Evolutionary conservation across 2,797 vertebrate species (phyloP), one percentile per base, ranked within the genome.

Genomic region (Chrysocyon brachyurus): DNA sequence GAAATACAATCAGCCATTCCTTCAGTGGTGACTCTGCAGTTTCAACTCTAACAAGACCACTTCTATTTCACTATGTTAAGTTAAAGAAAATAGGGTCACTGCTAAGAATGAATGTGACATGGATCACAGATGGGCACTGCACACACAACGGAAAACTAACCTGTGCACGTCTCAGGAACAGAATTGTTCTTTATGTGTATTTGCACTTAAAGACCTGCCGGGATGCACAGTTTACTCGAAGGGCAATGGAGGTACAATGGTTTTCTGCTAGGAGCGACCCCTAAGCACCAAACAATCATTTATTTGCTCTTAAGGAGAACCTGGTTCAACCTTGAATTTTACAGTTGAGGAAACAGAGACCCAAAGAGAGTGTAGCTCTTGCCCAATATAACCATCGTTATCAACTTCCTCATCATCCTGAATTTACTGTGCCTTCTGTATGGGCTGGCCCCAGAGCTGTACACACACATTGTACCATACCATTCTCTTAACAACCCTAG

Each of bases 31-130:
- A 91, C 59, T 61, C 3, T 75, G 78, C 52, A 92, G 46, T 31
- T 90, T 81, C 33, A 57, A 12, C 31, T 31, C 26, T 59, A 52
- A 88, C 36, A 49, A 90, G 46, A 59, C 79, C 17, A 73, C 5
- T 68, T 91, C 64, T 73, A 90, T 90, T 83, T 94, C 46, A 78
- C 81, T 28, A 26, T 5, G 46, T 75, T 49, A 73, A 46, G 46
- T 78, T 84, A 54, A 92, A 70, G 66, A 75, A 52, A 17, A 24
- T 64, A 59, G 61, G 54, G n/a, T 36, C 36, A 40, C 31, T 75
- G 28, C 17, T 91, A 63, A 46, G 40, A 46, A 46, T 46, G 46
- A 56, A 77, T 82, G 70, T 70, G 59, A 1, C 16, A 24, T 33
- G 5, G n/a, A 46, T 26, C 70, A 77, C 49, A 64, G 33, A 36